Conservation (phyloP, 2,113 vertebrate species). For the Mormoops blainvillei region DNA sequence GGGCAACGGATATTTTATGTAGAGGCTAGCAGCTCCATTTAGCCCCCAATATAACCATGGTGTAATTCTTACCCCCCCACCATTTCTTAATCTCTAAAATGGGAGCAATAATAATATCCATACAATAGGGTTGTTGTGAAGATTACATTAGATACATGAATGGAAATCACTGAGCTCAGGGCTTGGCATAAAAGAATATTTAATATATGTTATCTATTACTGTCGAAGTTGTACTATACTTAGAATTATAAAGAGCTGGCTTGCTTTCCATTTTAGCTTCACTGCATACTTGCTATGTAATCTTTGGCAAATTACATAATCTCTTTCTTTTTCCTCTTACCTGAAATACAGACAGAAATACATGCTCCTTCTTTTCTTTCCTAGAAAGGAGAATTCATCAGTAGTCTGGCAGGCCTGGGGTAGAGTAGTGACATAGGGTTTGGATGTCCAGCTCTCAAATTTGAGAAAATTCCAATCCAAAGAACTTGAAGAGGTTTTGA, state of each 20-base stretch:
- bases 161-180: not conserved
- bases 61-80: not conserved
- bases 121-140: not conserved
- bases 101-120: constrained; percentile 31
- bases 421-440: constrained; percentile 3
- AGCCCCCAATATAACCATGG: not conserved
- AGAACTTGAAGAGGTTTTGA: constrained; percentile 31
- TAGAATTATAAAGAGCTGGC: not conserved
- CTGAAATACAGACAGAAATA: not conserved
- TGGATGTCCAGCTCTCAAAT: constrained; percentile 20
- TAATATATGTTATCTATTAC: not conserved
- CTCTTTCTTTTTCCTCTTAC: not conserved
- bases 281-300: not conserved
- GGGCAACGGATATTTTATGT: not conserved
- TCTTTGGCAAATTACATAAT: constrained; percentile 15
- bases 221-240: not conserved
- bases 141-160: constrained; percentile 19
- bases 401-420: not conserved
- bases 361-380: constrained; percentile 33
- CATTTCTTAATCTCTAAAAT: constrained; percentile 36
- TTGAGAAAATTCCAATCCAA: constrained; percentile 17
- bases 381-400: constrained; percentile 51
- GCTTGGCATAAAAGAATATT: constrained; percentile 13
- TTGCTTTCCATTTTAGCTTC: not conserved
- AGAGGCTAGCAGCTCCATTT: not conserved